Base-by-base conservation (phyloP, 2,888 invertebrate genomes). In the Dasysyrphus tricinctus region DNA sequence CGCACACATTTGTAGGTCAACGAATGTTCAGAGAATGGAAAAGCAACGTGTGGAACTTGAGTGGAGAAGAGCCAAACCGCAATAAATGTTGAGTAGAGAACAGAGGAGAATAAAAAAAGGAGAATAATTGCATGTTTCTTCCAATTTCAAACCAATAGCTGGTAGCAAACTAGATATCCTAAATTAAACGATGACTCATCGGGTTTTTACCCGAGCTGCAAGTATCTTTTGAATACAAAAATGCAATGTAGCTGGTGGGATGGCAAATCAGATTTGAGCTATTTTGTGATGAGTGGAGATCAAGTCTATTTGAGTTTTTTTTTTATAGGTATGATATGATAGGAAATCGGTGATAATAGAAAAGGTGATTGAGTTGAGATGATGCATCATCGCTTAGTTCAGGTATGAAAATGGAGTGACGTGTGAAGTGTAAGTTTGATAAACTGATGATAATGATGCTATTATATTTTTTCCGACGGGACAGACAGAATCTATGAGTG, bases 181-280 rank as follows among this genome's bases (percentile, higher is more conserved):
- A 86, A 82, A 79, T 86, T 75, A 74, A 72, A 75, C 61, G 78
- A 82, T 86, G 86, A 86, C 44, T 86, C 86, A 86, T 86, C 82
- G 74, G 86, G 82, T 70, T 86, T 86, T 86, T 82, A 78, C 67
- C 85, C 75, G 44, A 59, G 47, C 54, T 39, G 39, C 24, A 11
- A 57, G 42, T 24, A 61, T 39, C 7, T 42, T 54, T 39, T 29
- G 19, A 47, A 39, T 47, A 44, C 49, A 11, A 56, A 39, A 54
- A 51, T 75, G 72, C 80, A 85, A 34, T 63, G 29, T 37, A 29
- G 29, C 14, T 16, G 19, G 51, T 49, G 65, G 32, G 19, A 51
- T 32, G 34, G 12, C 14, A 49, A 49, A 44, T 14, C n/a, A 65
- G 8, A 47, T 65, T 24, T 65, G 65, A 65, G 47, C 16, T 47